Evolutionary conservation across 2,888 invertebrate genomes (phyloP), one percentile per base, ranked within the genome.

Genomic region (Drosophila koepferae): DNA sequence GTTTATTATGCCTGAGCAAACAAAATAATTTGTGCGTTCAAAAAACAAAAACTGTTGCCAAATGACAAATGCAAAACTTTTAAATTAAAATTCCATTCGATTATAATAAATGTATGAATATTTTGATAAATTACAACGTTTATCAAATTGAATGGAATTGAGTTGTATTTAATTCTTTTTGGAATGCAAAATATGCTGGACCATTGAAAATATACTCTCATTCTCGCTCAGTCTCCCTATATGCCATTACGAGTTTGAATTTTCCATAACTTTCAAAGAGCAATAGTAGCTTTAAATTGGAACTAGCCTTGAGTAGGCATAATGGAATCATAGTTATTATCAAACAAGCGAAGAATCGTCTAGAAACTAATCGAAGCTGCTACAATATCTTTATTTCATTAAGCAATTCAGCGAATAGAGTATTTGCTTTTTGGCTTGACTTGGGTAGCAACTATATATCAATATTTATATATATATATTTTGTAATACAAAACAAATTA

Each of bases 41-140:
- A 5, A 6, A 2, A 38, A 38, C 14, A 23, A 28, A 23, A 46
- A 38, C 28, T 38, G 31, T n/a, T 6, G 12, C n/a, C 12, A 36
- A 40, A 41, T 23, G 60, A 49, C 60, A 60, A 60, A 40, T 53
- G 46, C 40, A 38, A 58, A 51, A 34, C 51, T 40, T 49, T 44
- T 44, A 18, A 44, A 70, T 61, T 67, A 23, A 36, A 70, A 61
- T 51, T 58, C 18, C 23, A 31, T 18, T 12, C 41, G 14, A 20
- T 46, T 51, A 49, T 23, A 40, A 31, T 36, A 34, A 41, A 9
- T 53, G 59, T 16, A 49, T 31, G 10, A 51, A 56, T 58, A 34
- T 20, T 18, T 41, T 14, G 16, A 36, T 20, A 36, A 20, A 53
- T 53, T 53, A 9, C 14, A 20, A 23, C 8, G 14, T 49, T 51